phyloP scores from a whole-genome alignment of 2,113 vertebrate species.

The Rhipidura dahli region DNA sequence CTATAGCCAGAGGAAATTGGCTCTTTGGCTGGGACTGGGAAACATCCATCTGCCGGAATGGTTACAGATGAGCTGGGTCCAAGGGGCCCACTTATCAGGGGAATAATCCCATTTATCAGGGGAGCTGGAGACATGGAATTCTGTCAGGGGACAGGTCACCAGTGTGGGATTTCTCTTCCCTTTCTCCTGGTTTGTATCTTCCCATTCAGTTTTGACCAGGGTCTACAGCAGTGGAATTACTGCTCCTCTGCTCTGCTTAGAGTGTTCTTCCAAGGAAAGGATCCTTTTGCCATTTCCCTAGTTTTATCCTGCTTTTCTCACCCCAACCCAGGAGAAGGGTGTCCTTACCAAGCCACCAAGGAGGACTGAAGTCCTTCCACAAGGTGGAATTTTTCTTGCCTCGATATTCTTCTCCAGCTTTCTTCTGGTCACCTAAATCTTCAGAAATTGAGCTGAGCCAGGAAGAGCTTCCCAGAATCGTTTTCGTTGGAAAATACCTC shows the following conservation, averaged over 20 bases:
- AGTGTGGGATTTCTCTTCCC: neutral
- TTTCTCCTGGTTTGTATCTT: neutral
- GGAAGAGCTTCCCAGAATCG: neutral
- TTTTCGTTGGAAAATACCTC: neutral
- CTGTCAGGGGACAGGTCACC: neutral
- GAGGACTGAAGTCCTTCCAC: neutral
- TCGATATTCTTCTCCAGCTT: neutral
- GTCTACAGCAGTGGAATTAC: neutral
- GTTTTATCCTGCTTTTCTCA: neutral
- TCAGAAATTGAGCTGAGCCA: neutral
- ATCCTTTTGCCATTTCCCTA: neutral
- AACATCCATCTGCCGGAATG: neutral
- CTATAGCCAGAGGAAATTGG: constrained; percentile 40
- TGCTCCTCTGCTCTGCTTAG: neutral
- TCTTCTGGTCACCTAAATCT: neutral
- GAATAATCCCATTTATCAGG: neutral
- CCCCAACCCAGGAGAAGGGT: neutral
- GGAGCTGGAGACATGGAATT: neutral
- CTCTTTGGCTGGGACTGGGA: constrained; percentile 28
- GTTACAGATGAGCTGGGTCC: neutral
- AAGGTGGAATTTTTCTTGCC: neutral
- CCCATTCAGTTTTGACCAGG: neutral
- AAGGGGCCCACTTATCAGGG: neutral
- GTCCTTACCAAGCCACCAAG: neutral
- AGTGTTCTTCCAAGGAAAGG: neutral